Conservation (phyloP, 2,797 vertebrate species). For the Pampus argenteus region DNA sequence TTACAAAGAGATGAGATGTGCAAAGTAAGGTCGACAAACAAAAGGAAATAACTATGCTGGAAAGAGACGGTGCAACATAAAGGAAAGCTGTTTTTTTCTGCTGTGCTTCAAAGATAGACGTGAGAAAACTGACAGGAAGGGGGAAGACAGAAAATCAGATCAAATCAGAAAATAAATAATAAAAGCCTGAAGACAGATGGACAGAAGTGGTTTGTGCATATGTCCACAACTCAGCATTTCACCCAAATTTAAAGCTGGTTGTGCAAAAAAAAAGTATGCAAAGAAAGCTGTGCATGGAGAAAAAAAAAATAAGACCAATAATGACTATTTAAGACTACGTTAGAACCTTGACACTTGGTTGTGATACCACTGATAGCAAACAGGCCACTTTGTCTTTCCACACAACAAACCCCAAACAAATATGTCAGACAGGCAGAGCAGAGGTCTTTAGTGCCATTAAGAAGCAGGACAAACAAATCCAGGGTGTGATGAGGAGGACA, state of each 20-base stretch:
- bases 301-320: conserved; percentile 50
- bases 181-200: conserved; percentile 29
- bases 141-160: neutral
- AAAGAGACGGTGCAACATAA: neutral
- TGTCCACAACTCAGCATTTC: conserved; percentile 38
- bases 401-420: conserved; percentile 14
- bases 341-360: conserved; percentile 52
- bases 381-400: conserved; percentile 10
- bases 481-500: neutral
- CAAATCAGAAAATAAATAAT: conserved; percentile 16
- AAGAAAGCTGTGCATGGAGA: conserved; percentile 27
- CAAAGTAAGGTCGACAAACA: neutral
- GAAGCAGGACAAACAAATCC: neutral
- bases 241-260: conserved; percentile 24
- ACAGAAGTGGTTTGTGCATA: conserved; percentile 38
- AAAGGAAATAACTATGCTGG: neutral
- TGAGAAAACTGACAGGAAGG: conserved; percentile 6
- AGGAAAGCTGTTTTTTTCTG: neutral
- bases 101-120: neutral
- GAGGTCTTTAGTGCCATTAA: neutral
- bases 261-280: conserved; percentile 2
- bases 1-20: neutral
- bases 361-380: conserved; percentile 41
- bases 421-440: neutral
- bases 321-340: conserved; percentile 52